These are phyloP conservation scores for Plagiodera versicolora DNA, from an alignment of 2,888 invertebrate species.

Conservation along the genomic window DNA sequence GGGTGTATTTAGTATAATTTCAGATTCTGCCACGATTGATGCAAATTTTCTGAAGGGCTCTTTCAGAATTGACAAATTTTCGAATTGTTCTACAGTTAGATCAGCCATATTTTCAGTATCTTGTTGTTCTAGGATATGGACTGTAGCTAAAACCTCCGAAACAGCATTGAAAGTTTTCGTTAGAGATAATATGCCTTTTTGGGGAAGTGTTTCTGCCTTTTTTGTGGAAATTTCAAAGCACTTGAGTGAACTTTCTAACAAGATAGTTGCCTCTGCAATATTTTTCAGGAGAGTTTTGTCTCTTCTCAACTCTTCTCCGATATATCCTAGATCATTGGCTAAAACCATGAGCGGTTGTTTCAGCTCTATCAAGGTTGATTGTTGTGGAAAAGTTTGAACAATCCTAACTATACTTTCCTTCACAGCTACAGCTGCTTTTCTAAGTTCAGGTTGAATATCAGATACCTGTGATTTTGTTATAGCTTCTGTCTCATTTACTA, in stretches of 20 bases:
- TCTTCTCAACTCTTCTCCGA: constrained; percentile 8
- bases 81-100: constrained; percentile 18
- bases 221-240: background rate
- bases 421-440: background rate
- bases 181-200: constrained; percentile 31
- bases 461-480: constrained; percentile 10
- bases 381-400: constrained; percentile 1
- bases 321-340: background rate
- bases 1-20: constrained; percentile 11
- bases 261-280: constrained; percentile 15
- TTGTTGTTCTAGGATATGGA: background rate
- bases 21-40: constrained; percentile 9
- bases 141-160: background rate
- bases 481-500: background rate
- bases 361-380: constrained; percentile 6
- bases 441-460: background rate
- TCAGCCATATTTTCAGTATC: constrained; percentile 11
- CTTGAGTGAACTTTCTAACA: constrained; percentile 15
- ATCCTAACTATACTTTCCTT: constrained; percentile 12
- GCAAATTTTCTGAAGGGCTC: constrained; percentile 23
- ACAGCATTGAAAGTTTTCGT: constrained; percentile 18
- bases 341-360: constrained; percentile 4
- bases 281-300: constrained; percentile 14
- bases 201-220: constrained; percentile 18
- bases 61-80: constrained; percentile 14